Percentiles rank a stretch among this genome's conserved stretches.
Conservation (phyloP, 2,797 vertebrate species). For the Aselliscus stoliczkanus region DNA sequence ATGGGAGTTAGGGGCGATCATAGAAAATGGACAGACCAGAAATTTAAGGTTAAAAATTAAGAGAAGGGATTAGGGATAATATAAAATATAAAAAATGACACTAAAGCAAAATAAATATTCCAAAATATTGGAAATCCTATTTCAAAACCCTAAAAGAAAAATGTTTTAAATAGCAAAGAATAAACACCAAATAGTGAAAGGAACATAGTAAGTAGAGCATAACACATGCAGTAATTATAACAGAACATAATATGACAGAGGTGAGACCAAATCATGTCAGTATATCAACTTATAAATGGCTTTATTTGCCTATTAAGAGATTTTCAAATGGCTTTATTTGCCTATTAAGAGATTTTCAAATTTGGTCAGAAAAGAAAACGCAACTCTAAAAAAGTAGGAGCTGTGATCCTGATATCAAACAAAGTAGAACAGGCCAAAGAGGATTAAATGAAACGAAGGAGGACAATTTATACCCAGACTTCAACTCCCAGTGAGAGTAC, state of each 20-base stretch:
- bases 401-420: not conserved
- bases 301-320: not conserved
- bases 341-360: not conserved
- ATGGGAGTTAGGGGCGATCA: not conserved
- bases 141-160: not conserved
- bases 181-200: not conserved
- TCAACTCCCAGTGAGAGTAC: not conserved
- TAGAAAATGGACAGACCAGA: not conserved
- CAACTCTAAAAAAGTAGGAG: not conserved
- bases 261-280: not conserved
- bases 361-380: not conserved
- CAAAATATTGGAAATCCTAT: not conserved
- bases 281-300: not conserved
- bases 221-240: not conserved
- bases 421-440: not conserved
- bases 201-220: not conserved
- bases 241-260: not conserved
- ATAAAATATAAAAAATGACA: not conserved
- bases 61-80: not conserved
- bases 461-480: not conserved
- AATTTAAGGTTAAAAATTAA: not conserved
- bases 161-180: not conserved
- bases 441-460: not conserved
- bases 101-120: not conserved
- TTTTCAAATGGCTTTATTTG: not conserved